Conservation (phyloP, 2,797 vertebrate genomes). For the Cyprinodon diabolis region DNA sequence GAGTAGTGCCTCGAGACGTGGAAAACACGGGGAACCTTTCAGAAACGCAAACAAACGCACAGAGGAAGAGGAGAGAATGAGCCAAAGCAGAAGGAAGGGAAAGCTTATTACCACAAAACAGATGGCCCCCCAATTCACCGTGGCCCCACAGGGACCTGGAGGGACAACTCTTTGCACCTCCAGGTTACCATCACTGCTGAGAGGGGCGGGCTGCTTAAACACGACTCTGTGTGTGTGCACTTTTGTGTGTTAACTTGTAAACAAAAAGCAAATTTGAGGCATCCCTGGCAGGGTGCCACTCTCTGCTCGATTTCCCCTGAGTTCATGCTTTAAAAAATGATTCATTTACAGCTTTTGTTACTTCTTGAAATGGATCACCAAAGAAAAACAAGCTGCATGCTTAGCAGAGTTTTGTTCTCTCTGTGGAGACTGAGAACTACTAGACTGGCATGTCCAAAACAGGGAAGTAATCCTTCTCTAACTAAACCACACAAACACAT, state of each 20-base stretch:
- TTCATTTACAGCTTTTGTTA: conserved; percentile 43
- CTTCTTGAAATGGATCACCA: conserved; percentile 26
- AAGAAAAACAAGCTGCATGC: conserved; percentile 20
- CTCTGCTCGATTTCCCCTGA: conserved; percentile 50
- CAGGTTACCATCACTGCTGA: conserved; percentile 62
- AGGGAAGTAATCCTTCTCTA: conserved; percentile 35
- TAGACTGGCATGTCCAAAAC: conserved; percentile 28
- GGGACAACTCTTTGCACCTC: conserved; percentile 75
- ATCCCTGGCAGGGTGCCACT: conserved; percentile 61
- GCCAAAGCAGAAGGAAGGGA: conserved; percentile 62
- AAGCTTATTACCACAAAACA: conserved; percentile 85
- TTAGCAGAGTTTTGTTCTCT: conserved; percentile 14
- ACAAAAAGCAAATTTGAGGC: conserved; percentile 69
- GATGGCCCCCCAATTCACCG: conserved; percentile 82
- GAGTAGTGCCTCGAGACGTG: conserved; percentile 1
- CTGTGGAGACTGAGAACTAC: conserved; percentile 3
- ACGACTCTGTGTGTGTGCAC: conserved; percentile 65
- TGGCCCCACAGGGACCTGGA: conserved; percentile 72
- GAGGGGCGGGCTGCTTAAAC: conserved; percentile 69
- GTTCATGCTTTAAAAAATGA: conserved; percentile 43
- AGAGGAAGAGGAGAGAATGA: conserved; percentile 27
- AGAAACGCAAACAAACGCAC: conserved; percentile 22
- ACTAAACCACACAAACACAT: conserved; percentile 9
- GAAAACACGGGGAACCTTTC: conserved; percentile 8
- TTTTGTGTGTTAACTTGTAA: conserved; percentile 73